Conservation (phyloP, 2,888 invertebrate genomes). For the Exephanes ischioxanthus region DNA sequence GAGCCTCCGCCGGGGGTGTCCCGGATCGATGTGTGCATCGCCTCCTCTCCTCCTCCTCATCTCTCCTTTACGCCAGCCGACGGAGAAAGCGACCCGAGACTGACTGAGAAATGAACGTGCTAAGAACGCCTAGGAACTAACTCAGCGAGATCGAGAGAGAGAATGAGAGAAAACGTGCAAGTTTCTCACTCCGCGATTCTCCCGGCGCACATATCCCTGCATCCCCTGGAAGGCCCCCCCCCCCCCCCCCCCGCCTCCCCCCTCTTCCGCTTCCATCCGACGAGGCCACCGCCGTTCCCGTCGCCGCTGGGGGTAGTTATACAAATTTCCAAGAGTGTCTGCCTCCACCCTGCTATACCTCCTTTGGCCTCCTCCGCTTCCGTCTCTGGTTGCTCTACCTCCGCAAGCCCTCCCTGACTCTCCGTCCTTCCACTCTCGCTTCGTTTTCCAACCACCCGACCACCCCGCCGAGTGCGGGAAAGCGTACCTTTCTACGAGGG, state of each 20-base stretch:
- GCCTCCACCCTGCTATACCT: conserved; percentile 73
- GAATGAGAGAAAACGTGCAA: conserved; percentile 44
- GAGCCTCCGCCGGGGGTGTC: conserved; percentile 69
- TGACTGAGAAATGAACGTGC: conserved; percentile 65
- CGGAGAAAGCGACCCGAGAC: conserved; percentile 46
- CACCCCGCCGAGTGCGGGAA: conserved; percentile 55
- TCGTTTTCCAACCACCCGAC: conserved; percentile 57
- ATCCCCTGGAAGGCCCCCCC: conserved; percentile 45
- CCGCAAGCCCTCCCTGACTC: conserved; percentile 60
- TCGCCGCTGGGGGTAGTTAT: conserved; percentile 84
- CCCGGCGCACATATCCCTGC: conserved; percentile 58
- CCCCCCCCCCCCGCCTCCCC: conserved; percentile 65
- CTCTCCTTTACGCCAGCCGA: conserved; percentile 48
- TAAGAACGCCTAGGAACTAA: conserved; percentile 51
- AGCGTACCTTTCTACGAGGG: conserved; percentile 7
- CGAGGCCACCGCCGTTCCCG: conserved; percentile 60
- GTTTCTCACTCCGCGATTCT: conserved; percentile 53
- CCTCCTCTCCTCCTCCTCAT: conserved; percentile 71
- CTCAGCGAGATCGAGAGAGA: conserved; percentile 24
- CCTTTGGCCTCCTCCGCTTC: conserved; percentile 64
- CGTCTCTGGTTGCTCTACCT: conserved; percentile 51
- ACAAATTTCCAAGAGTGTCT: conserved; percentile 85
- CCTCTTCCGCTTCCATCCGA: conserved; percentile 62
- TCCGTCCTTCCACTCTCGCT: conserved; percentile 51
- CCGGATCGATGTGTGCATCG: conserved; percentile 83